phyloP scores from a whole-genome alignment of 2,113 vertebrate genomes.

The Glaucomys volans region DNA sequence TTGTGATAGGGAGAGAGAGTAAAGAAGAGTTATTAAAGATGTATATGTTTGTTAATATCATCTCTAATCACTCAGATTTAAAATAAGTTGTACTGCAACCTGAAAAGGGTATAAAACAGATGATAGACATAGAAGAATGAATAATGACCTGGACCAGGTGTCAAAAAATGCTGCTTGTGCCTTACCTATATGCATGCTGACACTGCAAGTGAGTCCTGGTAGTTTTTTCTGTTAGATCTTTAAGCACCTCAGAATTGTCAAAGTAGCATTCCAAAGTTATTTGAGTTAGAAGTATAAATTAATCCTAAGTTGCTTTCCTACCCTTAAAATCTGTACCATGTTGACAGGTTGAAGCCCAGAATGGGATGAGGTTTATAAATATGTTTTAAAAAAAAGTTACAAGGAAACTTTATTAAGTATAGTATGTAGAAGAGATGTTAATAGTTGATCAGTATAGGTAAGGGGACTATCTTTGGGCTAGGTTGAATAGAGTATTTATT shows the following conservation, averaged over 20 bases:
- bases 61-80: slow-evolving; percentile 37
- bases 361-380: background rate
- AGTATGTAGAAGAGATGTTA: background rate
- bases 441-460: background rate
- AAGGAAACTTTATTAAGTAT: background rate
- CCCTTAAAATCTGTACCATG: slow-evolving; percentile 7
- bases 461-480: background rate
- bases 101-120: background rate
- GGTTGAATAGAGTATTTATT: background rate
- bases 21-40: background rate
- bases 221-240: slow-evolving; percentile 6
- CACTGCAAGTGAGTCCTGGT: background rate
- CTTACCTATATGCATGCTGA: background rate
- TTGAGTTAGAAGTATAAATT: background rate
- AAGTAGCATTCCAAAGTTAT: slow-evolving; percentile 10
- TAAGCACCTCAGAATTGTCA: slow-evolving; percentile 31
- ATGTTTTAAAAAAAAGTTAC: background rate
- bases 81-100: background rate
- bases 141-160: background rate
- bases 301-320: slow-evolving; percentile 16
- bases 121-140: background rate
- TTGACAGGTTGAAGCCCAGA: background rate
- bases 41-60: background rate
- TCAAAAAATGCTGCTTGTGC: background rate
- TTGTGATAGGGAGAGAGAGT: background rate